Evolutionary conservation across 2,888 invertebrate genomes (phyloP), one percentile per base, ranked within the genome.

Genomic region (Sphaerophoria rueppellii): DNA sequence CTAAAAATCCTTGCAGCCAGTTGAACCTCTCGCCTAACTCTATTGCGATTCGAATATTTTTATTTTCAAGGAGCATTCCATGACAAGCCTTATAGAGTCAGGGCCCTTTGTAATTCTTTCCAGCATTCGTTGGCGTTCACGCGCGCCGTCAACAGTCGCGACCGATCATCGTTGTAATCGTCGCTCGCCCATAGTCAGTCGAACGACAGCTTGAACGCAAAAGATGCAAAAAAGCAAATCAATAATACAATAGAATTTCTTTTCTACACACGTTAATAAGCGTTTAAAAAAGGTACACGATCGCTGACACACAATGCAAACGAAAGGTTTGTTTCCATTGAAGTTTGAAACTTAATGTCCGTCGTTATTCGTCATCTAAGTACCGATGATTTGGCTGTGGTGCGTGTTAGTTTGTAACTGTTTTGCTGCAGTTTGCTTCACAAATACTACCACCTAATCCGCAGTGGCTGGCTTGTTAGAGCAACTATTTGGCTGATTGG

Each of bases 191-290:
- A 24, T 24, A 24, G 24, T 24, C 24, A 24, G 24, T 24, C 24
- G 1, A 24, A 24, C 24, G 24, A 24, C 24, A 24, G 24, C 24
- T 24, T 24, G 24, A 24, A 24, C 24, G 52, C 55, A 24, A 55
- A 67, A 76, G 71, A 76, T 81, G 81, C 72, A 82, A 76, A 76
- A 74, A 82, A 76, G 50, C 43, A 67, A 76, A 76, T 76, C 81
- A 76, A 76, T 72, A 81, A 81, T 69, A 82, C 81, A 82, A 82
- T 82, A 82, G 76, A 77, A 82, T 76, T 82, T 82, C 82, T 82
- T 82, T 77, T 82, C 82, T 72, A 77, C 82, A 82, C 72, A 82
- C 76, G 72, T 82, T 82, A 82, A 82, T 82, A 76, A 82, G 82
- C 76, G 82, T 77, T 76, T 67, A 72, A 61, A 77, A 77, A 72